Conservation (phyloP, 1,140 invertebrate genomes). For the Philopotamus ludificatus region DNA sequence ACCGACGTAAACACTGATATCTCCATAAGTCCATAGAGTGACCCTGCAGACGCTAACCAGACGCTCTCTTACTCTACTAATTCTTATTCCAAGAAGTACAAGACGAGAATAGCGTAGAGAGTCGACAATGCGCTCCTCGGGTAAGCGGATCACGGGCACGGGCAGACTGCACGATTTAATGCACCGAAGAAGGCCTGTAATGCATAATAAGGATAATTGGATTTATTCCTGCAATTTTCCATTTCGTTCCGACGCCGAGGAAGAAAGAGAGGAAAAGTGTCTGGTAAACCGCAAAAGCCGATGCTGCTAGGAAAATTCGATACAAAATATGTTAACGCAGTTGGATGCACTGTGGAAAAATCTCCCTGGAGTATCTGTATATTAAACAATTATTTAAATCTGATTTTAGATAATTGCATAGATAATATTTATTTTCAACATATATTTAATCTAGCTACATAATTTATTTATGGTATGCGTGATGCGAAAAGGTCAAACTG, state of each 20-base stretch:
- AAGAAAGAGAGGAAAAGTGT: background rate
- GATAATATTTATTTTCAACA: no score
- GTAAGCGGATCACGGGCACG: constrained; percentile 24
- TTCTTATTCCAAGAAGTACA: background rate
- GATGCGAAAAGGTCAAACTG: no score
- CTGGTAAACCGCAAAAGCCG: background rate
- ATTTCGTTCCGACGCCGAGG: constrained; percentile 6
- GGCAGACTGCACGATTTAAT: constrained; percentile 35
- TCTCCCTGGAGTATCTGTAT: background rate
- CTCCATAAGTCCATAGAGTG: no score
- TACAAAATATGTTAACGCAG: background rate
- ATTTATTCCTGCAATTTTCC: constrained; percentile 37
- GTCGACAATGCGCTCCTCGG: constrained; percentile 7
- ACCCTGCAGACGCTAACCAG: background rate
- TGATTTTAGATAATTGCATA: no score
- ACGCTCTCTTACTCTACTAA: no score
- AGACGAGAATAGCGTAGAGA: background rate
- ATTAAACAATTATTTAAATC: background rate
- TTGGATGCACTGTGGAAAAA: no score
- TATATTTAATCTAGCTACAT: no score
- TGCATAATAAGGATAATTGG: constrained; percentile 39
- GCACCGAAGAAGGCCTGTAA: constrained; percentile 30
- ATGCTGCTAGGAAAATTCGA: background rate
- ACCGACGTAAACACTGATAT: no score
- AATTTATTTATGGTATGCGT: no score